A percentile compares a stretch with the other conserved stretches of the same genome.
Conservation (phyloP, 1,140 invertebrate genomes). For the Sitophilus oryzae region DNA sequence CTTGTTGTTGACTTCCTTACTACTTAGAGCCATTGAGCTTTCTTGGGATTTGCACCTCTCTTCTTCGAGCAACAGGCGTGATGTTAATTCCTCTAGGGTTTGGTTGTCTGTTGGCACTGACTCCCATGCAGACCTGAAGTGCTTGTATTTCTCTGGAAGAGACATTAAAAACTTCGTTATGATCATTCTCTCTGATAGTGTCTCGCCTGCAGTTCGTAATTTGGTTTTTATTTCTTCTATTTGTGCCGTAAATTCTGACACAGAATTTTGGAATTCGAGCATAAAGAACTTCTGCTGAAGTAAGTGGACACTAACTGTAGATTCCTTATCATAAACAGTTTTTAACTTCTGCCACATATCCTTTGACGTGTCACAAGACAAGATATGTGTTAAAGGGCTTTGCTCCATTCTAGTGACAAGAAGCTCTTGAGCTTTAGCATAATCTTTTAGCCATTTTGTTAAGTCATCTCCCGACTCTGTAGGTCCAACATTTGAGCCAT, state of each 20-base stretch:
- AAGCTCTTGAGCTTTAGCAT: constrained; percentile 28
- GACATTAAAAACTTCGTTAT: constrained; percentile 40
- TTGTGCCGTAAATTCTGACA: constrained; percentile 34
- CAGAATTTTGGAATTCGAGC: constrained; percentile 14
- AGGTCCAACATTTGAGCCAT: constrained; percentile 5
- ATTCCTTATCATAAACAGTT: constrained; percentile 38
- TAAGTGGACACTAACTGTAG: constrained; percentile 30
- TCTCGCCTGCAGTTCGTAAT: constrained; percentile 35
- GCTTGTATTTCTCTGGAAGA: constrained; percentile 30
- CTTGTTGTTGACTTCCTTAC: no score
- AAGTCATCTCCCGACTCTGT: not conserved
- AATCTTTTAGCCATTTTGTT: constrained; percentile 23
- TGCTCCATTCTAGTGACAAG: constrained; percentile 29
- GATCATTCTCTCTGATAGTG: constrained; percentile 33
- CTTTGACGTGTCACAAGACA: constrained; percentile 32
- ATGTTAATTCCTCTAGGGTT: constrained; percentile 34
- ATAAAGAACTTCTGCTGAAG: constrained; percentile 37
- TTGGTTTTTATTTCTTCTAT: no score
- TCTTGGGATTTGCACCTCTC: constrained; percentile 5
- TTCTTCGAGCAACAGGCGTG: constrained; percentile 35
- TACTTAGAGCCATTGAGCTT: not conserved
- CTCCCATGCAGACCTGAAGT: constrained; percentile 44
- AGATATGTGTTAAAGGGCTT: constrained; percentile 30
- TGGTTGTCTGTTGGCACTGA: constrained; percentile 25
- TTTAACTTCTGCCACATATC: constrained; percentile 38